phyloP scores from a whole-genome alignment of 2,113 vertebrate species.

The Cercocebus atys region DNA sequence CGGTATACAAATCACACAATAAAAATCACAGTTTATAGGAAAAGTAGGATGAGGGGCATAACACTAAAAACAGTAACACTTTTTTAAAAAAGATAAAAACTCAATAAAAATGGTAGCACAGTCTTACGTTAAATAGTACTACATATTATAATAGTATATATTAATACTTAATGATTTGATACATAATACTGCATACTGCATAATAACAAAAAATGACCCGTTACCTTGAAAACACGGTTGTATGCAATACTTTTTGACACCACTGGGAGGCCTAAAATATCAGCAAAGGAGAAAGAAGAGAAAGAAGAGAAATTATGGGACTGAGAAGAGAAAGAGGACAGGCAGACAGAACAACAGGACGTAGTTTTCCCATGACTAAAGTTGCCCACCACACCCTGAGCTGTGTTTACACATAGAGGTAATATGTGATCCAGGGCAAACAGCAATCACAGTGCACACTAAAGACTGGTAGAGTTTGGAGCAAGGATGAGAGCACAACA shows the following conservation, averaged over 20 bases:
- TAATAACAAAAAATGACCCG: not conserved
- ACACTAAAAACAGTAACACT: not conserved
- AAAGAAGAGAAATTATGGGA: not conserved
- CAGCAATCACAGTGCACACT: rapidly evolving
- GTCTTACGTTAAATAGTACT: not conserved
- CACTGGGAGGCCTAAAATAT: not conserved
- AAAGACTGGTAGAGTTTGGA: not conserved
- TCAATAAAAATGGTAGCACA: not conserved
- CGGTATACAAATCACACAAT: not conserved
- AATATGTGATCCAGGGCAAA: not conserved
- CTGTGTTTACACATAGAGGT: not conserved
- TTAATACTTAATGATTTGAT: not conserved
- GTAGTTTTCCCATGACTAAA: not conserved
- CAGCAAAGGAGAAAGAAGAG: not conserved
- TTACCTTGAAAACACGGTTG: not conserved
- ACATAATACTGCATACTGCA: not conserved
- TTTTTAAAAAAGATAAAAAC: not conserved
- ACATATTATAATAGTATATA: not conserved
- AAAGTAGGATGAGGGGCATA: not conserved
- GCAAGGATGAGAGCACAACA: no score
- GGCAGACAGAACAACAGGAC: not conserved
- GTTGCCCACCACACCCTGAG: not conserved
- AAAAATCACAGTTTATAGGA: not conserved
- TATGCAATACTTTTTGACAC: not conserved
- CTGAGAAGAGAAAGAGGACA: not conserved